Evolutionary conservation across 2,797 vertebrate genomes (phyloP), one percentile per base, ranked within the genome.

Genomic region (Danio aesculapii): DNA sequence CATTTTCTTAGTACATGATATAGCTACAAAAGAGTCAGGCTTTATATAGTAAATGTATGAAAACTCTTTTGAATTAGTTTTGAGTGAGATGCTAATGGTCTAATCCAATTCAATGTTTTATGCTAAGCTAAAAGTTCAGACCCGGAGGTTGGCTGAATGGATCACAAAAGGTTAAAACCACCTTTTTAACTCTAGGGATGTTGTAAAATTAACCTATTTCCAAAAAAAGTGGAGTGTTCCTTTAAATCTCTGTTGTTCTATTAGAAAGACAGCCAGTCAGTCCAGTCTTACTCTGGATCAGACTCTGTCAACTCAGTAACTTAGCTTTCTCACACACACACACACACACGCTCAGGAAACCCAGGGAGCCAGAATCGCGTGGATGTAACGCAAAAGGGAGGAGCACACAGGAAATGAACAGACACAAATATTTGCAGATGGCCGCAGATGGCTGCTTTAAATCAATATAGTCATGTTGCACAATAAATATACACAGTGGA

Each of bases 341-440:
- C 16, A 67, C 41, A 9, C 69, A 55, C 69, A 70, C 5, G 77
- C 75, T 86, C 76, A 91, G 6, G 71, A 90, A 92, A 92, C 91
- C 89, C 0, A 84, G 87, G 85, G 85, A 76, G 76, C 64, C 76
- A 74, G 82, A 92, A 91, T 89, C 86, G 77, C 77, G 61, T 21
- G 43, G 55, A 89, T 90, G 50, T 19, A 49, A 73, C 73, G 88
- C 90, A 91, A 92, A 92, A 89, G 16, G 7, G 46, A 91, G 21
- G 64, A 70, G 70, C 30, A 46, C 55, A 16, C 64, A 39, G 53
- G 83, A 86, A 79, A 83, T 75, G 69, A 86, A 81, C 19, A 57
- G 70, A 44, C 67, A 52, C 84, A 83, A 81, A 74, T 72, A 72
- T 81, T 82, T 72, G 59, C 75, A 67, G 61, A 64, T 49, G 71